A percentile compares a stretch with the other conserved stretches of the same genome.
phyloP scores from a whole-genome alignment of 2,113 vertebrate species.

The Morphnarchus princeps region DNA sequence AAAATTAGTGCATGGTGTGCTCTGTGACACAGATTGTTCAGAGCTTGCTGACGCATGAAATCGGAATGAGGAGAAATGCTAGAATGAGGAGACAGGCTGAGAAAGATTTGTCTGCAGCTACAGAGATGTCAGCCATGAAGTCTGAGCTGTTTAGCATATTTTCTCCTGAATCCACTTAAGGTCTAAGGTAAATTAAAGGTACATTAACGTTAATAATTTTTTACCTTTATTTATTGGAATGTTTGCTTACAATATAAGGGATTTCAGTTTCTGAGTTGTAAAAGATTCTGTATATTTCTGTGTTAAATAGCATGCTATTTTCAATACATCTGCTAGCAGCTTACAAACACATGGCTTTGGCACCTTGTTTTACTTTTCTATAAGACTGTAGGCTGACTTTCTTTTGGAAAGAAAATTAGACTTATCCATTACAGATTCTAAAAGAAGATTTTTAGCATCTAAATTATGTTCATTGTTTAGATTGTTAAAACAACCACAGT shows the following conservation, averaged over 20 bases:
- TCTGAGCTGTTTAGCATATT: background rate
- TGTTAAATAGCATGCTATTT: background rate
- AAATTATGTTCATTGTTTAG: background rate
- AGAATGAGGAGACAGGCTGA: background rate
- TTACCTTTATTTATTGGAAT: background rate
- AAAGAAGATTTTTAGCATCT: background rate
- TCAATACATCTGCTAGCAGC: background rate
- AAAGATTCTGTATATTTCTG: background rate
- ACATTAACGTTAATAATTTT: background rate
- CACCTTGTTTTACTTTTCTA: background rate
- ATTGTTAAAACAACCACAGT: background rate
- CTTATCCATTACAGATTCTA: background rate
- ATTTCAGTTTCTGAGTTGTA: background rate
- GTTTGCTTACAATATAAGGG: background rate
- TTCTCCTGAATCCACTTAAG: background rate
- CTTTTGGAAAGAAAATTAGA: background rate
- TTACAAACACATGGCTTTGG: background rate
- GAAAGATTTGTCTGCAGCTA: background rate
- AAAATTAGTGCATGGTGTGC: slow-evolving; percentile 56
- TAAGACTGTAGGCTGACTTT: background rate
- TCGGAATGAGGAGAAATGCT: slow-evolving; percentile 61
- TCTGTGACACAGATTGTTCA: slow-evolving; percentile 36
- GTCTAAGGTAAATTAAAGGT: background rate
- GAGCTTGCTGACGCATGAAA: slow-evolving; percentile 32
- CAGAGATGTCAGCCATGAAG: background rate